Percentiles rank a stretch among this genome's conserved stretches.
Evolutionary conservation across 2,797 vertebrate species (phyloP).

Genomic region (Pseudomugil gertrudae): DNA sequence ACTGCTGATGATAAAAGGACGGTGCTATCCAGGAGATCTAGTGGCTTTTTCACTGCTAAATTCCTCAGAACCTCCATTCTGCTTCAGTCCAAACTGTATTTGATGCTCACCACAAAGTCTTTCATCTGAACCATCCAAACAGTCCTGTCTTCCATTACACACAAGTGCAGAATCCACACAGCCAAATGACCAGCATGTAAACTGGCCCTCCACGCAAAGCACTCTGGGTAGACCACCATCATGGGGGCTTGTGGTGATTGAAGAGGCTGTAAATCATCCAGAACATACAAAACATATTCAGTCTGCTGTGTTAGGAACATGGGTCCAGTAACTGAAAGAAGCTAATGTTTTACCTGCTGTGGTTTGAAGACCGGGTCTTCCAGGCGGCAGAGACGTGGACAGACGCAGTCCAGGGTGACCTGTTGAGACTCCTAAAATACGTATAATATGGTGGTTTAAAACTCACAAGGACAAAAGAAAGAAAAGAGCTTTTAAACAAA

Average conservation of each 20-base stretch:
- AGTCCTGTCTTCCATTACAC: constrained; percentile 84
- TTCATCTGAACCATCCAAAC: constrained; percentile 87
- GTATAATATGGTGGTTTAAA: neutral
- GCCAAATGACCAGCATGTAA: constrained; percentile 79
- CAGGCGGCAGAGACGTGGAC: constrained; percentile 30
- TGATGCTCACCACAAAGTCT: constrained; percentile 79
- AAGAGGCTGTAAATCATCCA: constrained; percentile 39
- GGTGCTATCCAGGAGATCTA: no score
- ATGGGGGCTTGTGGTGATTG: constrained; percentile 35
- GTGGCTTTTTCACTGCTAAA: neutral
- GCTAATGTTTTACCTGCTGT: constrained; percentile 18
- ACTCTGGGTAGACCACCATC: constrained; percentile 73
- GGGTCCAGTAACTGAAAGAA: neutral
- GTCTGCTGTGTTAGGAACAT: neutral
- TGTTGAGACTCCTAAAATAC: constrained; percentile 36
- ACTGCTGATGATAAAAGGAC: no score
- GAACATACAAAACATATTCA: neutral
- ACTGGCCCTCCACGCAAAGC: constrained; percentile 81
- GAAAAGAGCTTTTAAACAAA: neutral
- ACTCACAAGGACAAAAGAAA: neutral
- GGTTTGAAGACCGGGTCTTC: constrained; percentile 62
- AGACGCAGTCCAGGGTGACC: constrained; percentile 61
- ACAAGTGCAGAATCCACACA: constrained; percentile 81
- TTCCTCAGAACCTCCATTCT: neutral
- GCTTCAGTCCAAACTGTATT: neutral